A percentile compares a stretch with the other conserved stretches of the same genome.
Evolutionary conservation across 2,888 invertebrate genomes (phyloP).

Genomic region (Oasisia sp.): DNA sequence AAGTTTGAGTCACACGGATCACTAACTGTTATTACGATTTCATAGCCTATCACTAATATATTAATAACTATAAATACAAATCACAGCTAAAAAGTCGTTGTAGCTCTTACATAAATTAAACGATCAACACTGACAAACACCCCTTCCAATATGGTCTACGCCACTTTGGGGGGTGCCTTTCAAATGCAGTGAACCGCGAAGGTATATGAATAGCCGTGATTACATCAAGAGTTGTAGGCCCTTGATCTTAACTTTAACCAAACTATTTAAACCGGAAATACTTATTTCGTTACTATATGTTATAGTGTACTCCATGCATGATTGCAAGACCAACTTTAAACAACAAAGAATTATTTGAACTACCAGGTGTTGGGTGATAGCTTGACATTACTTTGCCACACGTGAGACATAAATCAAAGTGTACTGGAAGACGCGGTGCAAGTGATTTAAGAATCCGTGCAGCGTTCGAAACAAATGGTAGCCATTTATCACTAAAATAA

Average conservation of each 20-base stretch:
- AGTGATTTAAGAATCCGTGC: slow-evolving; percentile 17
- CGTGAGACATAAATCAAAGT: background rate
- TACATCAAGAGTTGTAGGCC: background rate
- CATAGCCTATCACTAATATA: background rate
- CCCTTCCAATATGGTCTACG: background rate
- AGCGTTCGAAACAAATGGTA: background rate
- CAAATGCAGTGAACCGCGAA: slow-evolving; percentile 5
- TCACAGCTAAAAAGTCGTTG: background rate
- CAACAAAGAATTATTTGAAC: slow-evolving; percentile 5
- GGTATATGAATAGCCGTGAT: background rate
- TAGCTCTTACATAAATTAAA: background rate
- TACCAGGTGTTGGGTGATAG: slow-evolving; percentile 10
- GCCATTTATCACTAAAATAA: slow-evolving; percentile 1
- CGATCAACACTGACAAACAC: background rate
- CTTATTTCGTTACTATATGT: background rate
- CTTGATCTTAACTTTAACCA: background rate
- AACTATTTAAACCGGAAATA: background rate
- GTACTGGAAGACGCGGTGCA: background rate
- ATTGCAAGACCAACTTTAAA: background rate
- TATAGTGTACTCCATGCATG: background rate
- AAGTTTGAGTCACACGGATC: background rate
- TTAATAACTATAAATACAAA: background rate
- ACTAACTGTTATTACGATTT: background rate
- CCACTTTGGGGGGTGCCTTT: background rate
- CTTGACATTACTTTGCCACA: slow-evolving; percentile 13